Percentiles rank a stretch among this genome's conserved stretches.
phyloP scores from a whole-genome alignment of 1,140 invertebrate species.

The Physella acuta region DNA sequence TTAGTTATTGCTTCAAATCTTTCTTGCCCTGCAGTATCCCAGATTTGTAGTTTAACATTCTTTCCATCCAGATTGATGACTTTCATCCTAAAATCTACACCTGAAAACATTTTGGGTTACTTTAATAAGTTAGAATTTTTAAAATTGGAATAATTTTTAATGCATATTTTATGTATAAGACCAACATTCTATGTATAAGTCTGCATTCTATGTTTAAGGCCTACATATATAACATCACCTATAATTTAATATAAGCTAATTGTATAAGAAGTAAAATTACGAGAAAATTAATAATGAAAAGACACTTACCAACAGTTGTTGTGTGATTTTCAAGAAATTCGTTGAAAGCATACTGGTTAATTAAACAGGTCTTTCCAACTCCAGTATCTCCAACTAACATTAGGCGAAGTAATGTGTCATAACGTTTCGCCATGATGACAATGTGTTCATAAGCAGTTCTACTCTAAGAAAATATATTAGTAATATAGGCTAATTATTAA shows the following conservation, averaged over 20 bases:
- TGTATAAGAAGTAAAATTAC: too few species aligned
- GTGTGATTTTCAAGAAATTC: conserved; percentile 89
- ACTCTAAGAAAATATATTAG: too few species aligned
- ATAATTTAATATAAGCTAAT: too few species aligned
- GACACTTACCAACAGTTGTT: conserved; percentile 86
- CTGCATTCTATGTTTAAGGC: background rate
- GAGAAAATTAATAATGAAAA: too few species aligned
- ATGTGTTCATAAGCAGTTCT: too few species aligned
- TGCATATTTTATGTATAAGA: too few species aligned
- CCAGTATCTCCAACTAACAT: conserved; percentile 86
- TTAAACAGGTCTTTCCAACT: conserved; percentile 89
- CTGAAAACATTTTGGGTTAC: conserved; percentile 66
- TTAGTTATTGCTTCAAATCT: conserved; percentile 69
- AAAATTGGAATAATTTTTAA: too few species aligned
- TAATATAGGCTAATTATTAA: too few species aligned
- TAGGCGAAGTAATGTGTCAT: conserved; percentile 58
- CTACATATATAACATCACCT: too few species aligned
- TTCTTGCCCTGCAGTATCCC: conserved; percentile 55
- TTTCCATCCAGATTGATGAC: conserved; percentile 82
- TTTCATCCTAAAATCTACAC: conserved; percentile 89
- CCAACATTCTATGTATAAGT: background rate
- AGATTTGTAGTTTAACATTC: conserved; percentile 82
- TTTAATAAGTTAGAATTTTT: too few species aligned
- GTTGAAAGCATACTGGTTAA: conserved; percentile 86
- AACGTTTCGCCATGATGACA: conserved; percentile 42